Conservation (phyloP, 2,797 vertebrate genomes). For the Octomys mimax region DNA sequence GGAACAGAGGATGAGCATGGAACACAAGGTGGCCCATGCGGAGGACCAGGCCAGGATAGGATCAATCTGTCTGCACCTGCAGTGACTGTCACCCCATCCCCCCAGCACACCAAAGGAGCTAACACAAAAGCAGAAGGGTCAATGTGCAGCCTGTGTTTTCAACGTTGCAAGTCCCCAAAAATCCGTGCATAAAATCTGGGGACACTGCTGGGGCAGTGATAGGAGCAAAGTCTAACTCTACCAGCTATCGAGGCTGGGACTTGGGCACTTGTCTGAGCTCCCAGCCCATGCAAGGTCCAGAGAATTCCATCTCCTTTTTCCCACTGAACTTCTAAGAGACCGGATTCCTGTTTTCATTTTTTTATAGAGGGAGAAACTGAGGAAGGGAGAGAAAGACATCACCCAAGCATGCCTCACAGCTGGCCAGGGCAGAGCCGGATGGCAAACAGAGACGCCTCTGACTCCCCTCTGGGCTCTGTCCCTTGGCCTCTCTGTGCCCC, state of each 20-base stretch:
- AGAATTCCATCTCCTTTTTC: neutral
- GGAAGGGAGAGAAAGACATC: neutral
- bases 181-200: neutral
- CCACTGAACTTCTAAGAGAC: neutral
- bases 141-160: accelerated
- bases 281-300: accelerated
- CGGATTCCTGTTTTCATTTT: neutral
- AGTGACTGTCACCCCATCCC: no score
- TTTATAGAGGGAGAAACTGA: conserved; percentile 18
- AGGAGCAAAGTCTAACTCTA: neutral
- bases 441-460: conserved; percentile 25
- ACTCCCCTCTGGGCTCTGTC: neutral
- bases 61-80: no score
- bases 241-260: neutral
- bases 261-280: neutral
- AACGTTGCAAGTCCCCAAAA: neutral
- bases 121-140: neutral
- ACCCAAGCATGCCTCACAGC: neutral
- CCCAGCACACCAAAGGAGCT: neutral
- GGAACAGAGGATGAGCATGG: accelerated
- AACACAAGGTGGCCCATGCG: neutral
- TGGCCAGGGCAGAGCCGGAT: neutral
- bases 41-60: neutral
- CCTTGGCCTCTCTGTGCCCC: neutral
- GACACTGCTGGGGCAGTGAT: neutral